Evolutionary conservation across 1,140 invertebrate genomes (phyloP).

Genomic region (Chionoecetes opilio): DNA sequence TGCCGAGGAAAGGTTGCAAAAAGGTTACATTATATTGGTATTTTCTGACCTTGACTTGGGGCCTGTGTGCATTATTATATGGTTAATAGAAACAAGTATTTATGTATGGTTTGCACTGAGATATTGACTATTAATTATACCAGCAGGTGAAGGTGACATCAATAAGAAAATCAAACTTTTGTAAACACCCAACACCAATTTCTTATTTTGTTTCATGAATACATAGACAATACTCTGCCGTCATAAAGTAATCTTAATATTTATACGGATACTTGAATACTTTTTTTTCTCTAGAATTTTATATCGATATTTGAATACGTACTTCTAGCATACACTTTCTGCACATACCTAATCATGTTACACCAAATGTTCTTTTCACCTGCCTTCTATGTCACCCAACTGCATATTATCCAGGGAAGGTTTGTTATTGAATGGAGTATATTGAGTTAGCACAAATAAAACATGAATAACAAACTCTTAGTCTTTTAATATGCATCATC

Average conservation of each 20-base stretch:
- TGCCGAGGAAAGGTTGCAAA: neutral
- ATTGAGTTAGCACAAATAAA: neutral
- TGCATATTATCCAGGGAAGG: neutral
- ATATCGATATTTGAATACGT: neutral
- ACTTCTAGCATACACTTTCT: neutral
- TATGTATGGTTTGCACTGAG: too few relatives aligned
- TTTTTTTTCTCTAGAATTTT: too few relatives aligned
- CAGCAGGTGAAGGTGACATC: neutral
- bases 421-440: neutral
- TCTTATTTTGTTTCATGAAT: neutral
- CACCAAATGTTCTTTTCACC: neutral
- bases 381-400: neutral
- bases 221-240: neutral
- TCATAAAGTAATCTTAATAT: neutral
- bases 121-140: too few relatives aligned
- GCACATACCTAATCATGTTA: slow-evolving; percentile 10
- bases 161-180: neutral
- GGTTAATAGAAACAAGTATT: neutral
- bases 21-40: neutral
- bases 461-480: slow-evolving; percentile 13
- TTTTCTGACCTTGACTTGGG: neutral
- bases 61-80: neutral
- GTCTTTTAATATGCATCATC: neutral
- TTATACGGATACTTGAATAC: neutral
- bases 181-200: neutral